phyloP scores from a whole-genome alignment of 2,113 vertebrate species.

The Toxostoma redivivum region DNA sequence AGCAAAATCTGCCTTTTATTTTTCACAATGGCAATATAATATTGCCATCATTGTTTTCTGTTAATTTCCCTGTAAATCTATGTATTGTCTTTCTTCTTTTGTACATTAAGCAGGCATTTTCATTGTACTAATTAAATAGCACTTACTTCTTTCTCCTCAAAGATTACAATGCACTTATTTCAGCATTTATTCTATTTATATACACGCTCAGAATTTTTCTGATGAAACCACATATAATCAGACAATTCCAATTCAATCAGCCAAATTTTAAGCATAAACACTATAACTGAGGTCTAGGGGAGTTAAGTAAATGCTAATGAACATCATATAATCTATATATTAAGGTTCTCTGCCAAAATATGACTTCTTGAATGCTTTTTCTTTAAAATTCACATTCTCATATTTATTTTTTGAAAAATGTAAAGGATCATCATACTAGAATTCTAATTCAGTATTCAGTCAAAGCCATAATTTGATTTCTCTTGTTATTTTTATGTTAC shows the following conservation, averaged over 20 bases:
- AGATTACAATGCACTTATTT: not conserved
- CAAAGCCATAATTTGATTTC: not conserved
- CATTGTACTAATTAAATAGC: not conserved
- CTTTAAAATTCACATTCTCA: not conserved
- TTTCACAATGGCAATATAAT: not conserved
- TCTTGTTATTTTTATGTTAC: not conserved
- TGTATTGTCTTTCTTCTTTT: not conserved
- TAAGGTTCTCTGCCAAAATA: not conserved
- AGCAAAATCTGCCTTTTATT: not conserved
- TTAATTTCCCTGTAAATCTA: not conserved
- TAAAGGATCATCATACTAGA: not conserved
- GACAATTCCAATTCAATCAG: not conserved
- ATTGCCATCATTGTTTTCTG: not conserved
- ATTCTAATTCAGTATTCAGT: not conserved
- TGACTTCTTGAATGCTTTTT: not conserved
- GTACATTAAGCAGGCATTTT: not conserved
- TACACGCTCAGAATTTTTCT: not conserved
- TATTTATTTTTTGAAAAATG: not conserved
- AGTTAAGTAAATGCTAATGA: not conserved
- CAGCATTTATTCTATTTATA: not conserved
- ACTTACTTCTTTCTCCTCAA: not conserved
- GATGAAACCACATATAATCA: not conserved
- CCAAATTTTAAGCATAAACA: not conserved
- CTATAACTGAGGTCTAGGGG: not conserved
- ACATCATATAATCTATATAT: not conserved